Evolutionary conservation across 2,797 vertebrate species (phyloP).

Genomic region (Diplodus sargus): DNA sequence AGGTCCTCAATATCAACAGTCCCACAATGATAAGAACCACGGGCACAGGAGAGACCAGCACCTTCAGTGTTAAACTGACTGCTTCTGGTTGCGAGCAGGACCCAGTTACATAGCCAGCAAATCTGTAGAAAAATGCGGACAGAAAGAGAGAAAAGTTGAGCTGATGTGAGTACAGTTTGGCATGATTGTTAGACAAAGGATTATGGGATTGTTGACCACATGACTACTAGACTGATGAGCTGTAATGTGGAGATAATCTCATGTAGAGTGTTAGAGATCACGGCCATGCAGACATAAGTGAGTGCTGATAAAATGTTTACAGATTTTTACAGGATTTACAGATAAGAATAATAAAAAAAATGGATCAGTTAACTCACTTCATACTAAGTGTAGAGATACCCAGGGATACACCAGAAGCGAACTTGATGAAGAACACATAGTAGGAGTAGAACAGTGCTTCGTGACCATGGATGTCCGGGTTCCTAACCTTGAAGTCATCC

Average conservation of each 20-base stretch:
- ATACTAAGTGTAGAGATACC: slow-evolving; percentile 95
- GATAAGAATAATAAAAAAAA: not conserved
- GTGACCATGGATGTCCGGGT: slow-evolving; percentile 87
- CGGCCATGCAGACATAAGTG: not conserved
- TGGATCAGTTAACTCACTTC: slow-evolving; percentile 83
- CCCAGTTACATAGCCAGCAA: slow-evolving; percentile 90
- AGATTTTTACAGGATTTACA: not conserved
- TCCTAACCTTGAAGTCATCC: slow-evolving; percentile 94
- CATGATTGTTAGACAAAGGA: slow-evolving; percentile 25
- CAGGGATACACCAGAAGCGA: slow-evolving; percentile 93
- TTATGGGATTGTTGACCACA: slow-evolving; percentile 53
- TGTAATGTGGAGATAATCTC: slow-evolving; percentile 22
- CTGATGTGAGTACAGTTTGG: slow-evolving; percentile 30
- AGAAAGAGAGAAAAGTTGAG: slow-evolving; percentile 41
- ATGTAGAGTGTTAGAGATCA: slow-evolving; percentile 7
- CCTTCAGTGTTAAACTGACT: slow-evolving; percentile 91
- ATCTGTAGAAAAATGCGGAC: slow-evolving; percentile 81
- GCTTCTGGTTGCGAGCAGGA: slow-evolving; percentile 87
- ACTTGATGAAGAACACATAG: slow-evolving; percentile 98
- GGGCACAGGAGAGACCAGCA: slow-evolving; percentile 91
- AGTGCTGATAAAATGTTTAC: not conserved
- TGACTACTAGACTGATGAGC: slow-evolving; percentile 44
- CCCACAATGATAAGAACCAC: slow-evolving; percentile 90
- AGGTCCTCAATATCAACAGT: slow-evolving; percentile 90
- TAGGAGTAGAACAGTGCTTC: slow-evolving; percentile 98